These are phyloP conservation scores for Turritopsis rubra DNA, from an alignment of 30 jellyfish, hydroid and myxozoan species.

Conservation along the genomic window DNA sequence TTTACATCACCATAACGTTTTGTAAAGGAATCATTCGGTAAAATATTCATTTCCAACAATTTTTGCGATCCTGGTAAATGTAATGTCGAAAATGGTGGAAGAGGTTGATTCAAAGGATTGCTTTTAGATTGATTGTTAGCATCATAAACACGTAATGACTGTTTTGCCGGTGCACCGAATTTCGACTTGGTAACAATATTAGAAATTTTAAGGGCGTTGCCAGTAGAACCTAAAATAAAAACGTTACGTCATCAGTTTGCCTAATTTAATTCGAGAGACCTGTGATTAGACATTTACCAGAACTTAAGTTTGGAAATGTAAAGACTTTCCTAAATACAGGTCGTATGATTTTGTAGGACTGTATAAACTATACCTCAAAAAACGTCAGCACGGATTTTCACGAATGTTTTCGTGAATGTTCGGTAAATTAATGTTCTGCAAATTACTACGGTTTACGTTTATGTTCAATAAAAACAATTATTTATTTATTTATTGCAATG, in stretches of 20 bases:
- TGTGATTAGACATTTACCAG: too few relatives aligned
- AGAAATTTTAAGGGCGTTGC: conserved; percentile 20
- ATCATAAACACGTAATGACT: neutral
- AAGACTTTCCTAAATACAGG: too few relatives aligned
- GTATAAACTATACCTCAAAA: too few relatives aligned
- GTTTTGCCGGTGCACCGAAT: conserved; percentile 46
- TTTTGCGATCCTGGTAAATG: conserved; percentile 6
- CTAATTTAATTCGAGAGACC: too few relatives aligned
- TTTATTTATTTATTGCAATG: too few relatives aligned
- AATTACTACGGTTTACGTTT: too few relatives aligned
- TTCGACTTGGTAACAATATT: conserved; percentile 32
- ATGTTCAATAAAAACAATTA: too few relatives aligned
- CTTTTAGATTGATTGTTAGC: neutral
- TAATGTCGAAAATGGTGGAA: conserved; percentile 31
- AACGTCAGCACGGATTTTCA: neutral
- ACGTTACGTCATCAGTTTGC: neutral
- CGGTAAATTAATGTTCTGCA: too few relatives aligned
- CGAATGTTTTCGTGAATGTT: neutral
- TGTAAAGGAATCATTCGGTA: conserved; percentile 30
- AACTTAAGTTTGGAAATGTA: too few relatives aligned
- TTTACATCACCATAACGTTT: conserved; percentile 18
- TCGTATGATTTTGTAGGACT: too few relatives aligned
- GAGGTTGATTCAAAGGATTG: neutral
- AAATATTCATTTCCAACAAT: conserved; percentile 1
- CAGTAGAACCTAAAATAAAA: conserved; percentile 15